Base-by-base conservation (phyloP, 1,140 invertebrate genomes). In the Ceratoteleas bidentatus region DNA sequence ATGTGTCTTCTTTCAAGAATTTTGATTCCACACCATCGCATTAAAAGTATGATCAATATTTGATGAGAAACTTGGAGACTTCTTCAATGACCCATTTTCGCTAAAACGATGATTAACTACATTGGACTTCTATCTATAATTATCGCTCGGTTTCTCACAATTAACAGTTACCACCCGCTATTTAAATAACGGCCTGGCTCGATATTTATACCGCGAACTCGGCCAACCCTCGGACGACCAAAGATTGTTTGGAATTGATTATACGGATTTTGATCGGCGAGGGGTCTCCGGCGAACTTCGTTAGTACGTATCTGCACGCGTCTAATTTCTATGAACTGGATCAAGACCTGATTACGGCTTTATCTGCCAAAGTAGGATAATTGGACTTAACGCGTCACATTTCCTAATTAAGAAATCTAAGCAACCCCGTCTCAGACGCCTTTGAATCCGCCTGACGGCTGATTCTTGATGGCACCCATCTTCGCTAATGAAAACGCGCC, bases 341-440 rank as follows among this genome's bases (percentile, higher is more conserved):
- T 78, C 61, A 78, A 70, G 65, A 70, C 56, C 68, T 79, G 49
- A 73, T 79, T 79, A 79, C 38, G 68, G 15, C 62, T 61, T 79
- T 79, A 79, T 79, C 57, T 36, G 47, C 15, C 38, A 10, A 74
- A 80, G 50, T 69, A 74, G 77, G 66, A 50, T 74, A 80, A 80
- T 80, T 80, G 69, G 62, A 62, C 69, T 69, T 80, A 70, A 81
- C 52, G 65, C 43, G 58, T 69, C 69, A 74, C 68, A 69, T 80
- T 80, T 68, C 57, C 69, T 69, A 80, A 80, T 80, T 80, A 80
- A 69, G 77, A 74, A 69, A 80, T 74, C 68, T 69, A 69, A 62
- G 69, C 64, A 69, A 53, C 36, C 49, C 50, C 56, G 47, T 73
- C 74, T 77, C n/a, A 74, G 33, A 33, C 50, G 50, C 33, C 52